These are phyloP conservation scores for Caerostris darwini DNA, from an alignment of 1,140 invertebrate genomes.

Conservation along the genomic window DNA sequence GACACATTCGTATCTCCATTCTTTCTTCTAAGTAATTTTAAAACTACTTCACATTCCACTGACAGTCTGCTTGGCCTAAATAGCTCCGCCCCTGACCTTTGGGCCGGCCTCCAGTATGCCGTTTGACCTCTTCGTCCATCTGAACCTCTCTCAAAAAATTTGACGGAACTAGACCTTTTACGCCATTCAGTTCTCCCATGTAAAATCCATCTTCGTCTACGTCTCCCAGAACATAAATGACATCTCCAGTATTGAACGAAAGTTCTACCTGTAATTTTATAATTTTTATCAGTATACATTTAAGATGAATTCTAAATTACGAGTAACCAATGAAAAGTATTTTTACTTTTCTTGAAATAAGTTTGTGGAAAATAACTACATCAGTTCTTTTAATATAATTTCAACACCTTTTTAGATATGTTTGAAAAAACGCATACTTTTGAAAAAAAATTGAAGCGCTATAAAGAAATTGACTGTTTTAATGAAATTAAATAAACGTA, in stretches of 20 bases:
- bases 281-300: not conserved
- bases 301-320: not conserved
- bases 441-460: no score
- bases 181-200: conserved; percentile 93
- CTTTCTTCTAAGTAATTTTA: conserved; percentile 40
- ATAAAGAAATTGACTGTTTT: no score
- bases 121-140: conserved; percentile 79
- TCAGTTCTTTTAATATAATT: no score
- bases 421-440: no score
- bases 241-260: conserved; percentile 95
- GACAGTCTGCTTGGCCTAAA: conserved; percentile 75
- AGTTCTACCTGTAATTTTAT: conserved; percentile 90
- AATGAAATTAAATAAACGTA: no score
- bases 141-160: conserved; percentile 96
- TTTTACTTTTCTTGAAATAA: no score
- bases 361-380: no score
- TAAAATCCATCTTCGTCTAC: conserved; percentile 99
- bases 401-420: no score
- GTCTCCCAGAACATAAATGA: conserved; percentile 97
- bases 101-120: conserved; percentile 35
- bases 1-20: not conserved
- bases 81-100: conserved; percentile 77
- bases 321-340: not conserved
- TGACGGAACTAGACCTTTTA: conserved; percentile 95
- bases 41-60: conserved; percentile 77